Evolutionary conservation across 2,797 vertebrate genomes (phyloP).

Genomic region (Falco cherrug): DNA sequence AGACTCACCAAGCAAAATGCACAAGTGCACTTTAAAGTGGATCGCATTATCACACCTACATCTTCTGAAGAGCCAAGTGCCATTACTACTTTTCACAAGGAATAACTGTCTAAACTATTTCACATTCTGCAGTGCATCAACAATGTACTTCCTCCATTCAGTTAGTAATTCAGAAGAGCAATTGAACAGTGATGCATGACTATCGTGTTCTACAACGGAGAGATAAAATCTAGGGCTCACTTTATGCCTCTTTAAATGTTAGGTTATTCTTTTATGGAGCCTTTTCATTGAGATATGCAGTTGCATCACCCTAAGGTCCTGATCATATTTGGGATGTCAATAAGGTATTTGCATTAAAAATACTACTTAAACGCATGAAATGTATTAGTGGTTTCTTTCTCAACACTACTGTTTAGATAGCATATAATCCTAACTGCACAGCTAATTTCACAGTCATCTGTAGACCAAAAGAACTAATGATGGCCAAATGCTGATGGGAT

Average conservation of each 20-base stretch:
- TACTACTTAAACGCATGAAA: background rate
- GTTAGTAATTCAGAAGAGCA: slow-evolving; percentile 17
- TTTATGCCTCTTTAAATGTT: background rate
- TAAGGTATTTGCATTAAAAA: background rate
- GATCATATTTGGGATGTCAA: background rate
- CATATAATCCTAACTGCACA: background rate
- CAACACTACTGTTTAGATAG: background rate
- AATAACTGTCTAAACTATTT: slow-evolving; percentile 52
- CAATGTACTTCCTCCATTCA: slow-evolving; percentile 19
- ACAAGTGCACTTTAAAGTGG: slow-evolving; percentile 57
- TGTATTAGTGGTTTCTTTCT: background rate
- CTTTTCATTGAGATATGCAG: background rate
- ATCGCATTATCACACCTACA: slow-evolving; percentile 60
- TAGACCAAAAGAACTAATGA: background rate
- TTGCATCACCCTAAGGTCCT: background rate
- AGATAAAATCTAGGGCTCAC: slow-evolving; percentile 14
- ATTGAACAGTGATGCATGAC: slow-evolving; percentile 33
- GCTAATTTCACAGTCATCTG: background rate
- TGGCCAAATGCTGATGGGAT: background rate
- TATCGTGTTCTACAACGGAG: slow-evolving; percentile 3
- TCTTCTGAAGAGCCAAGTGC: slow-evolving; percentile 57
- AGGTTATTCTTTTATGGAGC: background rate
- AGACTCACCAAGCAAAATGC: slow-evolving; percentile 66
- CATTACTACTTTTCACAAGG: slow-evolving; percentile 63
- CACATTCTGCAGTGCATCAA: slow-evolving; percentile 57